Evolutionary conservation across 2,888 invertebrate species (phyloP).

Genomic region (Congeria kusceri): DNA sequence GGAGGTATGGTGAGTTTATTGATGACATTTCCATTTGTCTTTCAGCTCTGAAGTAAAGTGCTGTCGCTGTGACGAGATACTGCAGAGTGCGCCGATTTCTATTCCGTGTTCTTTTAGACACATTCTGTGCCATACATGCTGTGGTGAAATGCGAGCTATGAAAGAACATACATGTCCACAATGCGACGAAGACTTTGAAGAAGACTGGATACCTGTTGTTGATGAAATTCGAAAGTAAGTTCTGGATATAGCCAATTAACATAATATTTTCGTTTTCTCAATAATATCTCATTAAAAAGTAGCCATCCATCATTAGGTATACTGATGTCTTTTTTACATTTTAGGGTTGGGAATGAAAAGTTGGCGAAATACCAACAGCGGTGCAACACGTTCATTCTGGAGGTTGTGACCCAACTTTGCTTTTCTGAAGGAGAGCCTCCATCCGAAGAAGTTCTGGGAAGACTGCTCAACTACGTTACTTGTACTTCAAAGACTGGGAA

Average conservation of each 20-base stretch:
- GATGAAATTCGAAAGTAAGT: neutral
- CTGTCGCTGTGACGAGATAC: constrained; percentile 67
- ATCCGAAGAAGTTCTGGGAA: constrained; percentile 61
- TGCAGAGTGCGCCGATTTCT: constrained; percentile 69
- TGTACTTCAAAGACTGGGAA: constrained; percentile 20
- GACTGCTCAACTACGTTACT: constrained; percentile 65
- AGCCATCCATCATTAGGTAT: no score
- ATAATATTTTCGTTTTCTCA: neutral
- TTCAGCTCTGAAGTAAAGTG: constrained; percentile 62
- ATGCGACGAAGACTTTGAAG: constrained; percentile 64
- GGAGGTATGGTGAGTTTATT: no score
- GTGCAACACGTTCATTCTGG: constrained; percentile 74
- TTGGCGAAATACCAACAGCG: constrained; percentile 63
- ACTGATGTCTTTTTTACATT: no score
- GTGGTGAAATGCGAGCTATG: constrained; percentile 51
- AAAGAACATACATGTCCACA: constrained; percentile 60
- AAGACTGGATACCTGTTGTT: constrained; percentile 40
- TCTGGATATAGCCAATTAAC: neutral
- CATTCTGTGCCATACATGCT: constrained; percentile 73
- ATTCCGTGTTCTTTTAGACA: constrained; percentile 73
- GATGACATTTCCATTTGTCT: neutral
- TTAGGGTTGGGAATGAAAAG: constrained; percentile 5
- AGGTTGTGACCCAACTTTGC: constrained; percentile 72
- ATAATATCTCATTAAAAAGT: no score
- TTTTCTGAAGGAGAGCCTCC: constrained; percentile 66